These are phyloP conservation scores for Phalacrocorax pelagicus DNA, from an alignment of 2,113 vertebrate genomes.

Conservation along the genomic window DNA sequence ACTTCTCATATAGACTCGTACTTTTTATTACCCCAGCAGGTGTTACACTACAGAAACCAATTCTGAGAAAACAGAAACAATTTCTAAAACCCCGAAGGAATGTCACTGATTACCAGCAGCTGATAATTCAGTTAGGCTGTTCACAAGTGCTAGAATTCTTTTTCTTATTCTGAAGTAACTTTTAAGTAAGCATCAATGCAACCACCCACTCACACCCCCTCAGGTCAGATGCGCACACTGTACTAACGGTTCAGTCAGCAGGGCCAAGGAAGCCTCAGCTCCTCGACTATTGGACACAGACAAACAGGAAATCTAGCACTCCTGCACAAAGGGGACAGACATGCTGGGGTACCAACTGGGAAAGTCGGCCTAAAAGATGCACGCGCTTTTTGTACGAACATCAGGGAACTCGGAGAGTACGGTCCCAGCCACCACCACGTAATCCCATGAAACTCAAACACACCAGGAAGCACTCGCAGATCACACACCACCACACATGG, in stretches of 20 bases:
- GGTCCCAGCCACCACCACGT: background rate
- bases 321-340: accelerated
- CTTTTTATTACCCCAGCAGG: constrained; percentile 56
- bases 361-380: background rate
- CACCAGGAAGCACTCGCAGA: background rate
- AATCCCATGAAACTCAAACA: background rate
- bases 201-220: background rate
- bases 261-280: background rate
- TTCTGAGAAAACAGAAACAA: constrained; percentile 53
- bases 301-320: background rate
- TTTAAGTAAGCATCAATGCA: constrained; percentile 12
- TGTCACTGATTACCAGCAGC: background rate
- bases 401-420: background rate
- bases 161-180: constrained; percentile 26
- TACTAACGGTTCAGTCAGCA: background rate
- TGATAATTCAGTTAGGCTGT: constrained; percentile 29
- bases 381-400: background rate
- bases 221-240: accelerated
- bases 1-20: background rate
- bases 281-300: background rate
- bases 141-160: constrained; percentile 30
- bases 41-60: constrained; percentile 52
- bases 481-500: background rate
- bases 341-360: background rate
- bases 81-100: constrained; percentile 34